phyloP scores from a whole-genome alignment of 2,113 vertebrate genomes.

The Dromas ardeola region DNA sequence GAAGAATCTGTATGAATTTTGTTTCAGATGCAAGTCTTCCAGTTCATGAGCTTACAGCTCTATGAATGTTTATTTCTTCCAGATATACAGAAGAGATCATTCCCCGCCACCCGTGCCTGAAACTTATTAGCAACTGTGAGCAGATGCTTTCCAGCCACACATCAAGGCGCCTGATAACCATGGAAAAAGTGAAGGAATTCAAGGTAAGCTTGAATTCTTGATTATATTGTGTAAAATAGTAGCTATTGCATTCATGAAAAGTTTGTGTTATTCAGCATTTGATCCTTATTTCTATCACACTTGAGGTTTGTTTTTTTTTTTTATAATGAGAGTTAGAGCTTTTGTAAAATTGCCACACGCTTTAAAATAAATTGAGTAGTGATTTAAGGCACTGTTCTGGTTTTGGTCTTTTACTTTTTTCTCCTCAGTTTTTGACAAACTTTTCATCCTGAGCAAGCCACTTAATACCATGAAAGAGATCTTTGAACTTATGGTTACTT shows the following conservation, averaged over 20 bases:
- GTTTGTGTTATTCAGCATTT: not conserved
- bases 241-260: not conserved
- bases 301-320: not conserved
- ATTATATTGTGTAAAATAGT: not conserved
- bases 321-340: not conserved
- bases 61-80: constrained; percentile 61
- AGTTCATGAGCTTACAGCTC: not conserved
- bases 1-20: not conserved
- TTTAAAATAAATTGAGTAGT: not conserved
- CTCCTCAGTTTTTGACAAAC: not conserved
- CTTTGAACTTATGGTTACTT: not conserved
- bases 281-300: not conserved
- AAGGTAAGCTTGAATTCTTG: constrained; percentile 78
- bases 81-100: constrained; percentile 92
- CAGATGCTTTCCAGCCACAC: constrained; percentile 96
- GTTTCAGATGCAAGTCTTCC: not conserved
- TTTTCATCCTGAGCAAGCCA: not conserved
- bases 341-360: not conserved
- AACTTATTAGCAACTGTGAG: constrained; percentile 93
- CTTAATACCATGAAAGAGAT: not conserved
- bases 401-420: not conserved
- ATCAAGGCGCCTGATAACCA: constrained; percentile 91
- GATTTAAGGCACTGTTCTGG: not conserved
- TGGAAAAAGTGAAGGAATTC: constrained; percentile 95
- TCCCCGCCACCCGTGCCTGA: constrained; percentile 90